Evolutionary conservation across 2,888 invertebrate genomes (phyloP).

Genomic region (Cephus spinipes): DNA sequence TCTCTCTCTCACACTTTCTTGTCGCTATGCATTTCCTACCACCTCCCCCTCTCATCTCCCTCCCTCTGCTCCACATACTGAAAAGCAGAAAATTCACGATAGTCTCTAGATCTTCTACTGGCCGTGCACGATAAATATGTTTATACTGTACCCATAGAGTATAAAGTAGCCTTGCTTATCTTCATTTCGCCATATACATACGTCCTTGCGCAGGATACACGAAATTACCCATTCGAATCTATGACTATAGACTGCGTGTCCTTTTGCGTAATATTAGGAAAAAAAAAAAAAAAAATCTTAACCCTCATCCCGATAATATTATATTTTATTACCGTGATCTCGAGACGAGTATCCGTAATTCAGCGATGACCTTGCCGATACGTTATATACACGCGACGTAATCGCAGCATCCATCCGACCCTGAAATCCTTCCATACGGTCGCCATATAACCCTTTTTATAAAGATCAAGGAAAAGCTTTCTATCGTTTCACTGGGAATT

Average conservation of each 20-base stretch:
- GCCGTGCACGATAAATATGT: conserved; percentile 38
- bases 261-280: not conserved
- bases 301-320: not conserved
- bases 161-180: conserved; percentile 14
- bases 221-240: not conserved
- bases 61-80: not conserved
- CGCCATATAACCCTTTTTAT: not conserved
- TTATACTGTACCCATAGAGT: conserved; percentile 25
- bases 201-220: not conserved
- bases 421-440: not conserved
- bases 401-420: not conserved
- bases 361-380: not conserved
- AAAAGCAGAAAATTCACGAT: conserved; percentile 20
- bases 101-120: conserved; percentile 33
- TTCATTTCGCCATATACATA: not conserved
- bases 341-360: not conserved
- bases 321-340: not conserved
- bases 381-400: not conserved
- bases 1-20: not conserved
- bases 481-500: not conserved
- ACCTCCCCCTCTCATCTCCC: not conserved
- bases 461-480: not conserved
- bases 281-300: not conserved
- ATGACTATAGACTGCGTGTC: not conserved
- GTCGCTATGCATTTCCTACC: not conserved